Evolutionary conservation across 2,888 invertebrate species (phyloP).

Genomic region (Ormia ochracea): DNA sequence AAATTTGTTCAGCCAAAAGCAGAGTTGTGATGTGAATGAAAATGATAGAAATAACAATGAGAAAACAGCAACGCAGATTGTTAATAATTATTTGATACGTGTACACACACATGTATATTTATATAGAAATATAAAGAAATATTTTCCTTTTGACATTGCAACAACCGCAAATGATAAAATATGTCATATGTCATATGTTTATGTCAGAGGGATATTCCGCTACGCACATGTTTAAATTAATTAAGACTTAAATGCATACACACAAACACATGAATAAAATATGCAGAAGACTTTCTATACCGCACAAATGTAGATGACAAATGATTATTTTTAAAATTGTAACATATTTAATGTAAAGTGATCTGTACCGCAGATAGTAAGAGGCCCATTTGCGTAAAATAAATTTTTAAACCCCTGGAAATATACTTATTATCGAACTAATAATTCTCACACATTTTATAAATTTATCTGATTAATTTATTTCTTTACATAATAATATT

Average conservation of each 20-base stretch:
- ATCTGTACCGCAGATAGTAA: no score
- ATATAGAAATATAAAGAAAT: neutral
- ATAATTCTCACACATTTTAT: no score
- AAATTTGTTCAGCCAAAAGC: neutral
- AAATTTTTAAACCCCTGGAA: neutral
- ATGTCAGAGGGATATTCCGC: no score
- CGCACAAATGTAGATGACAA: conserved; percentile 35
- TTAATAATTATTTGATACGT: conserved; percentile 13
- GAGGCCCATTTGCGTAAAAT: neutral
- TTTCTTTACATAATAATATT: no score
- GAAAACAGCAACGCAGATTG: neutral
- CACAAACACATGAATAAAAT: neutral
- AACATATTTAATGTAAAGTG: neutral
- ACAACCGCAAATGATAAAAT: conserved; percentile 53
- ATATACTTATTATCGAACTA: neutral
- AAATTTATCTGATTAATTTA: no score
- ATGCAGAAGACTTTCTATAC: neutral
- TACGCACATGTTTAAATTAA: neutral
- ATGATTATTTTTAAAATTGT: conserved; percentile 30
- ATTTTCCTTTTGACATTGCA: conserved; percentile 43
- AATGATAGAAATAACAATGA: neutral
- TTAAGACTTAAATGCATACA: neutral
- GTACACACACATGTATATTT: neutral
- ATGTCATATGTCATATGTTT: conserved; percentile 32
- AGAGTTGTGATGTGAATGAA: conserved; percentile 45